Evolutionary conservation across 2,797 vertebrate genomes (phyloP).

Genomic region (Acrocephalus scirpaceus): DNA sequence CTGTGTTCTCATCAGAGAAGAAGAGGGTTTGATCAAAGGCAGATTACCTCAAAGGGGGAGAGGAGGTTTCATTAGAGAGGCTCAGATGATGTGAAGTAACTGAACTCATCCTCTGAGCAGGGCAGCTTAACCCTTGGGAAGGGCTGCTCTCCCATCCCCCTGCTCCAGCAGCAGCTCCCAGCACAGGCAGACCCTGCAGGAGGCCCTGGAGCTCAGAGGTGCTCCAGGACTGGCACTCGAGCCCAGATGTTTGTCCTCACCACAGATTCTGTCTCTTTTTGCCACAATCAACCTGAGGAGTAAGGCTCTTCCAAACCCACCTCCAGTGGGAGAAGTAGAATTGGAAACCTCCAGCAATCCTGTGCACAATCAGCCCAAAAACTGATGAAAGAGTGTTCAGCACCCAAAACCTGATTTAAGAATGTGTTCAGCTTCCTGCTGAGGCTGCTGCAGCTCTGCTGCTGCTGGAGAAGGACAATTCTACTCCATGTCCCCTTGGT

Average conservation of each 20-base stretch:
- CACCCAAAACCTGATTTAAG: not conserved
- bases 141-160: not conserved
- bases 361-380: not conserved
- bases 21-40: constrained; percentile 62
- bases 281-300: not conserved
- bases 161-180: not conserved
- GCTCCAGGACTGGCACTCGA: too few species aligned
- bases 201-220: not conserved
- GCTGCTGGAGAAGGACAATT: not conserved
- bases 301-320: not conserved
- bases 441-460: not conserved
- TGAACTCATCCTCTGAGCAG: not conserved
- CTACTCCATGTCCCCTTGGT: not conserved
- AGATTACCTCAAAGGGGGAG: constrained; percentile 30
- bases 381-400: not conserved
- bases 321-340: not conserved
- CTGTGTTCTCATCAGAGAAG: constrained; percentile 60
- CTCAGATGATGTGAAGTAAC: constrained; percentile 42
- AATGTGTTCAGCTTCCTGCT: not conserved
- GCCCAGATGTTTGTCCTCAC: not conserved
- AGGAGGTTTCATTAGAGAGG: constrained; percentile 55
- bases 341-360: not conserved
- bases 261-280: not conserved
- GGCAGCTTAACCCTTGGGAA: not conserved
- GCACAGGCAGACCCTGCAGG: not conserved